Evolutionary conservation across 53 echinoderm and acorn worm genomes (phyloP).

Genomic region (Echinarachnius parma): DNA sequence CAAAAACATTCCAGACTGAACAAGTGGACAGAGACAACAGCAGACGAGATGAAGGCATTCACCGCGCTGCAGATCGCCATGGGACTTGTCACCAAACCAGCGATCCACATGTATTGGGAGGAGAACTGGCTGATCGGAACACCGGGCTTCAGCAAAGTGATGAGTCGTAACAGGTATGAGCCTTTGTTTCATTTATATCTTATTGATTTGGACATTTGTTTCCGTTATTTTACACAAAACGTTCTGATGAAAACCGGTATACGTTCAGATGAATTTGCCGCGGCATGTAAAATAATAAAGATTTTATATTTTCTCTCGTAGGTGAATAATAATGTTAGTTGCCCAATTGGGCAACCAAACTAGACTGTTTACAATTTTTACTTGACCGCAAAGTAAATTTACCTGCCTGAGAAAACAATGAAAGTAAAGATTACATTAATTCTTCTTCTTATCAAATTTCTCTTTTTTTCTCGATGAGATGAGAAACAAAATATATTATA

Average conservation of each 20-base stretch:
- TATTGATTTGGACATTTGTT: neutral
- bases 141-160: constrained; percentile 5
- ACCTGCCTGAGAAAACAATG: too few relatives aligned
- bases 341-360: too few relatives aligned
- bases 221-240: neutral
- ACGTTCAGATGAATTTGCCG: too few relatives aligned
- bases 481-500: too few relatives aligned
- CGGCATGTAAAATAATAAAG: too few relatives aligned
- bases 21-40: constrained; percentile 1
- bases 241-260: neutral
- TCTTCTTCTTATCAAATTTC: too few relatives aligned
- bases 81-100: constrained; percentile 30
- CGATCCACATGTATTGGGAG: constrained; percentile 36
- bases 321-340: neutral
- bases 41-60: constrained; percentile 30
- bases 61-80: constrained; percentile 35
- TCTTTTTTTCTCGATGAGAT: too few relatives aligned
- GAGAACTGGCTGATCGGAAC: constrained; percentile 1
- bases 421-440: too few relatives aligned
- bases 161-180: neutral
- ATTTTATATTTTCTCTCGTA: neutral
- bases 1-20: constrained; percentile 1
- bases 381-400: too few relatives aligned
- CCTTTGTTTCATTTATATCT: neutral
- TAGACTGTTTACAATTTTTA: too few relatives aligned